These are phyloP conservation scores for Drosophila quinaria DNA, from an alignment of 2,888 invertebrate species.

Conservation along the genomic window DNA sequence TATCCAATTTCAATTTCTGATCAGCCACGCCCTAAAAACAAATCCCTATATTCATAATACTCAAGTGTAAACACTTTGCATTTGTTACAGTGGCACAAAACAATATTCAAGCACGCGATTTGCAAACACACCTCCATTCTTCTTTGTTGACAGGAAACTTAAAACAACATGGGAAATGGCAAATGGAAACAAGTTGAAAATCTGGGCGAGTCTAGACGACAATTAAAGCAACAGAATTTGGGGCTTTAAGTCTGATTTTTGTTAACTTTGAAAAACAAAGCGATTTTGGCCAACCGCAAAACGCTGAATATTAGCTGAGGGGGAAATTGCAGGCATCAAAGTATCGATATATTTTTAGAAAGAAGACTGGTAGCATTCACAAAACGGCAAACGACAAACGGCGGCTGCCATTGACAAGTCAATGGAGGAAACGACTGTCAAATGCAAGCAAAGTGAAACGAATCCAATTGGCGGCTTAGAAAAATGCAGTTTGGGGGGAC, in stretches of 20 bases:
- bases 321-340: neutral
- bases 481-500: conserved; percentile 56
- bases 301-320: conserved; percentile 58
- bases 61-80: conserved; percentile 3
- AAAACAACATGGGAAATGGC: conserved; percentile 12
- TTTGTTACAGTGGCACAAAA: conserved; percentile 5
- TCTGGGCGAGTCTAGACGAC: conserved; percentile 27
- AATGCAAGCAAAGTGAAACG: conserved; percentile 64
- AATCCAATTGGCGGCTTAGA: conserved; percentile 73
- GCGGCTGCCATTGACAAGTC: conserved; percentile 53
- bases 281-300: conserved; percentile 55
- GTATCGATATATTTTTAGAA: neutral
- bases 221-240: conserved; percentile 1
- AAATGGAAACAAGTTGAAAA: conserved; percentile 18
- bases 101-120: conserved; percentile 47
- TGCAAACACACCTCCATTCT: conserved; percentile 4
- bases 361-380: conserved; percentile 2
- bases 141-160: conserved; percentile 2
- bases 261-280: conserved; percentile 57
- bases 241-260: conserved; percentile 27
- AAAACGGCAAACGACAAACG: neutral
- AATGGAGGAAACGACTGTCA: conserved; percentile 67
- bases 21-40: neutral
- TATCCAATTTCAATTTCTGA: conserved; percentile 9
- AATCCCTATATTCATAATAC: neutral